Evolutionary conservation across 2,113 vertebrate species (phyloP), one percentile per base, ranked within the genome.

Genomic region (Meriones unguiculatus): DNA sequence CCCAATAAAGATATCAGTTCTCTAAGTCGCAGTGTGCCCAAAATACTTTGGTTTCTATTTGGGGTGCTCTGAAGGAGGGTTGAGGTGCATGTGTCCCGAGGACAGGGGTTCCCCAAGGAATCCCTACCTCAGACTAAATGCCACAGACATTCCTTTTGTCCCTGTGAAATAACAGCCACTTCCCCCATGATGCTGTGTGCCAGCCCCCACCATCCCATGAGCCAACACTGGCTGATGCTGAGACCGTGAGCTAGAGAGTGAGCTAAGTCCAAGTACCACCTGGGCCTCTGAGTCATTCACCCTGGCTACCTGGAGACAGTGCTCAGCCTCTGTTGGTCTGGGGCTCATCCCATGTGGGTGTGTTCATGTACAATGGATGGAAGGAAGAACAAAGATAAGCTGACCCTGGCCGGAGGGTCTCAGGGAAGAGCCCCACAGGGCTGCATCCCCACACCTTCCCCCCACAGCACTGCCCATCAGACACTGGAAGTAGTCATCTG

Each of bases 81-180:
- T 15, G 54, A 59, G 35, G 22, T 8, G 46, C 25, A 15, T 62
- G 18, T 38, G 22, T 82, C 20, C 57, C 35, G 1, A 41, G 35
- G 57, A 3, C 22, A 28, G 57, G 32, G 12, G 8, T 62, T 38
- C 57, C 22, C 46, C 28, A 18, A 1, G 4, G 35, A 20, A 15
- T 80, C 17, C 7, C 14, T 78, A 32, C 20, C 30, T 80, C 32
- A 57, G 52, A 22, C 77, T 57, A 8, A 7, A 12, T 57, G 17
- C 17, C 30, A 15, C 5, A 80, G 50, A 54, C 7, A 54, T 15
- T 25, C 8, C 35, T 62, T 25, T 12, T 41, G n/a, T 75, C 20
- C 6, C 35, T 82, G 22, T 4, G 10, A 38, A 0, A 14, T 13
- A 54, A 35, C 18, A 22, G 8, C 4, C 38, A 2, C 9, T 2